Percentiles rank a stretch among this genome's conserved stretches.
Conservation (phyloP, 2,797 vertebrate species). For the Manis pentadactyla region DNA sequence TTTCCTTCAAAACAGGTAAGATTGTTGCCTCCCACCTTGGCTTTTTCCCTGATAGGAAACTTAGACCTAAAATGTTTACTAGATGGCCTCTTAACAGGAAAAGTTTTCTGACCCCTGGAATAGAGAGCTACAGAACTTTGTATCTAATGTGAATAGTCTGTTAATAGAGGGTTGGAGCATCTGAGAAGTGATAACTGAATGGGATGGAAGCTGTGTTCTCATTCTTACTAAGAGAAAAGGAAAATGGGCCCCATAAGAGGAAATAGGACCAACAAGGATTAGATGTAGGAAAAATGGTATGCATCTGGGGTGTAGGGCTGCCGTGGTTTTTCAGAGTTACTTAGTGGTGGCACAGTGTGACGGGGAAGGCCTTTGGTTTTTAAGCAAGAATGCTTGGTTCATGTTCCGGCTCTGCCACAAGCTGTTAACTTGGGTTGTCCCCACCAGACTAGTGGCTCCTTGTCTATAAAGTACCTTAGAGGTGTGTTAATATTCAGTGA, state of each 20-base stretch:
- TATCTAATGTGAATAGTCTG: background rate
- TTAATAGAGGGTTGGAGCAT: background rate
- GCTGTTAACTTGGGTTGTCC: background rate
- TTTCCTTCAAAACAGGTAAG: conserved; percentile 95
- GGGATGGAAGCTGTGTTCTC: background rate
- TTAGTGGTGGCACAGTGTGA: accelerated
- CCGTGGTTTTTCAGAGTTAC: accelerated
- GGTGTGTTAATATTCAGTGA: background rate
- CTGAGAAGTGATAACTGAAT: background rate
- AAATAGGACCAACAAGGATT: accelerated
- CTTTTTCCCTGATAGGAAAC: background rate
- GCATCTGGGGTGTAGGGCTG: accelerated
- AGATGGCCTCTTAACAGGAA: background rate
- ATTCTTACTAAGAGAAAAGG: background rate
- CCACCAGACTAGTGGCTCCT: background rate
- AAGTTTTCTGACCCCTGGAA: background rate
- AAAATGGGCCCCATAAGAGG: background rate
- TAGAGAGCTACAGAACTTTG: background rate
- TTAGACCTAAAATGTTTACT: background rate
- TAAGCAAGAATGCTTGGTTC: background rate
- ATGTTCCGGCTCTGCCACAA: accelerated
- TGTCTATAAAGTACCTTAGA: accelerated
- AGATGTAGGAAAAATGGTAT: no score
- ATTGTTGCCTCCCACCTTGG: background rate
- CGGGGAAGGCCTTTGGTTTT: accelerated